phyloP scores from a whole-genome alignment of 2,113 vertebrate genomes.

The Hydrochoerus hydrochaeris region DNA sequence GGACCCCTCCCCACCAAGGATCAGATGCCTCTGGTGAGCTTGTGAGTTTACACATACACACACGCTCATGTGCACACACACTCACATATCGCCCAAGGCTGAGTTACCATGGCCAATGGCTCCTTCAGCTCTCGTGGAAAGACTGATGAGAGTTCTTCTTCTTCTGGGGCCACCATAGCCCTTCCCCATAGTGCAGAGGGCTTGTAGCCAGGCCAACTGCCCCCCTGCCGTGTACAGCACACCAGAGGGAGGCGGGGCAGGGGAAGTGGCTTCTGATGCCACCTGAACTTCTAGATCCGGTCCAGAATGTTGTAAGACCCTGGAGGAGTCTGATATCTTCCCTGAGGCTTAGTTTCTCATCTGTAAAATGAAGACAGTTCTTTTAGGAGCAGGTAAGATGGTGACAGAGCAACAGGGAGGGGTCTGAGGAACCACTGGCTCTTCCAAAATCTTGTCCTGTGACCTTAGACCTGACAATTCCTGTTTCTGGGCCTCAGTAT shows the following conservation, averaged over 20 bases:
- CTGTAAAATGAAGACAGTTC: neutral
- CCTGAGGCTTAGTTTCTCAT: neutral
- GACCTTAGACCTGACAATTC: neutral
- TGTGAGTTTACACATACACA: neutral
- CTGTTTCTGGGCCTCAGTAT: neutral
- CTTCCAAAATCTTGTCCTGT: neutral
- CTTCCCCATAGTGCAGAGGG: neutral
- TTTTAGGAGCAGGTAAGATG: neutral
- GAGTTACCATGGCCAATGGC: neutral
- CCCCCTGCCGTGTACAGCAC: neutral
- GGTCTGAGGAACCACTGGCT: neutral
- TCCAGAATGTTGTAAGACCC: neutral
- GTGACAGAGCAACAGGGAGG: neutral
- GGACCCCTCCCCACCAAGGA: neutral
- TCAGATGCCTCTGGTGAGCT: neutral
- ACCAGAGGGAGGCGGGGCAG: neutral
- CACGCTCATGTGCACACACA: too few relatives aligned
- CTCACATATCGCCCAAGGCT: neutral
- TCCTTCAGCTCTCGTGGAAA: neutral
- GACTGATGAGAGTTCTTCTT: too few relatives aligned
- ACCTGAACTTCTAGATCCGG: neutral
- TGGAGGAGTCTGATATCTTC: neutral
- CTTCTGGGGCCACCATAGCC: neutral
- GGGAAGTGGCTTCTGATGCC: neutral
- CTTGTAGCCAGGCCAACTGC: neutral